Evolutionary conservation across 2,797 vertebrate species (phyloP), one percentile per base, ranked within the genome.

Genomic region (Mallotus villosus): DNA sequence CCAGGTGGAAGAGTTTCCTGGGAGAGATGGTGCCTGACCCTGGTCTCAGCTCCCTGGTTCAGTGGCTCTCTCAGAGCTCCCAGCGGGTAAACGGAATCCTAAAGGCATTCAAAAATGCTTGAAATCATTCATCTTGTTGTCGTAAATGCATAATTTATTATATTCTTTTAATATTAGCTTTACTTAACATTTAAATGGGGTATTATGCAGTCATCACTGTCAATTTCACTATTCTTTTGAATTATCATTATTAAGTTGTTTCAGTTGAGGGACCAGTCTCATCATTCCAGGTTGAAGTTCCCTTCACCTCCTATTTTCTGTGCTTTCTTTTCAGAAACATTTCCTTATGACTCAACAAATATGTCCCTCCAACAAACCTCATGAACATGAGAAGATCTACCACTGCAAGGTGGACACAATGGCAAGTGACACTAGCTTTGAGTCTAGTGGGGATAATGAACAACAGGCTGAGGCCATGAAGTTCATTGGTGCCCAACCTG

Each of bases 11-110:
- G 72, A 91, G 84, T 67, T 83, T 85, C 66, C 68, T 5, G 21
- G 75, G 74, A 59, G 90, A 87, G 71, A 83, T 68, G 0, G 63
- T 94, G 55, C 92, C 92, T 0, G 79, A 93, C 69, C 93, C 93
- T 14, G 65, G 78, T 14, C 72, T 74, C 71, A 93, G 91, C 66
- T 88, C 91, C 53, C 22, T 90, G 73, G 85, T 78, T 0, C 2
- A 64, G 67, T 93, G 91, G 92, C 27, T 66, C 0, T 24, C 77
- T 0, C 8, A 68, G 25, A n/a, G 17, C 34, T 67, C 62, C 58
- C 65, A 82, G 37, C 84, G 85, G 89, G 90, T 92, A 62, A 85
- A 49, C 2, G 57, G 16, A 59, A 2, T 19, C 34, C 34, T n/a
- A 12, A 8, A 58, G 51, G 5, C 21, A 11, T 46, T 11, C 57